These are phyloP conservation scores for Thecophora atra DNA, from an alignment of 2,888 invertebrate species.

Conservation along the genomic window DNA sequence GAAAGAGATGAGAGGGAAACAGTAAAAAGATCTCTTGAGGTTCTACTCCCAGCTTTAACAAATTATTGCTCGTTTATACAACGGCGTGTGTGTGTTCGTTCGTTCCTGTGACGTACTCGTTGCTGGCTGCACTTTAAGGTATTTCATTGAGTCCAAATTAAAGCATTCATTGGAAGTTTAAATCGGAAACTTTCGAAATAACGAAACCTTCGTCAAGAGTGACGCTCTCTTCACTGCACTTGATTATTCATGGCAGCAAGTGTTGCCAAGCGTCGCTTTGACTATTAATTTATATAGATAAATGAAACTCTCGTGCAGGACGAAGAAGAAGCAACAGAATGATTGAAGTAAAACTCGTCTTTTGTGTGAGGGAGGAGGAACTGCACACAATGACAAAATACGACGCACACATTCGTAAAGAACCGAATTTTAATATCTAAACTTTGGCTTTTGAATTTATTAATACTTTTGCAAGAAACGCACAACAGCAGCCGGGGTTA, in stretches of 20 bases:
- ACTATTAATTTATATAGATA: conserved; percentile 6
- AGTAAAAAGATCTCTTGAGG: too few species aligned
- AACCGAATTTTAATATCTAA: background rate
- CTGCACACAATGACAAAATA: background rate
- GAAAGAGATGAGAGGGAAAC: too few species aligned
- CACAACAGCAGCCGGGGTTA: background rate
- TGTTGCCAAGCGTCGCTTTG: background rate
- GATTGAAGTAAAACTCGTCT: too few species aligned
- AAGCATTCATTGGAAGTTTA: conserved; percentile 4
- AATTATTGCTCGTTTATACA: too few species aligned
- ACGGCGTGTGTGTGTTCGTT: background rate
- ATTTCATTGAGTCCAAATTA: background rate
- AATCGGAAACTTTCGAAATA: background rate
- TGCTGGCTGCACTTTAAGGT: background rate
- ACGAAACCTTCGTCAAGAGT: background rate
- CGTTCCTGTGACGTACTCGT: background rate
- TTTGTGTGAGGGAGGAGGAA: background rate
- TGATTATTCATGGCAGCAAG: conserved; percentile 11
- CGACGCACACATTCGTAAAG: background rate
- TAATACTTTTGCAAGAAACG: background rate
- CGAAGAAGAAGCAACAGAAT: background rate
- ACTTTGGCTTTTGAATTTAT: background rate
- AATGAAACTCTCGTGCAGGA: background rate
- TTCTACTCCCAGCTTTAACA: too few species aligned
- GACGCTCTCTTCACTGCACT: background rate